Percentiles rank a stretch among this genome's conserved stretches.
Conservation (phyloP, 2,113 vertebrate genomes). For the Hippopotamus amphibius region DNA sequence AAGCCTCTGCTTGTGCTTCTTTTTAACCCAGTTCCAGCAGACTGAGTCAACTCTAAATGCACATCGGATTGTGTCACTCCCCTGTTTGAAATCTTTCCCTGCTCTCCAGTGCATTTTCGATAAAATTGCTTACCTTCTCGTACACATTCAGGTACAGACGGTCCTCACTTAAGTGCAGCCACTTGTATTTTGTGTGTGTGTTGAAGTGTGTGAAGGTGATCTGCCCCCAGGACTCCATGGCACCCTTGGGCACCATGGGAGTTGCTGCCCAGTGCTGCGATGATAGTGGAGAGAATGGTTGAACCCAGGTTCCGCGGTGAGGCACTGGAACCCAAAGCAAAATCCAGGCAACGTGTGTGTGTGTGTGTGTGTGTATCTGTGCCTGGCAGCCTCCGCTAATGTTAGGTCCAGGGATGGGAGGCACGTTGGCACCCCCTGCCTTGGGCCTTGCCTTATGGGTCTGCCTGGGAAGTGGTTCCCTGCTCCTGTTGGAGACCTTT, state of each 20-base stretch:
- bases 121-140: conserved; percentile 45
- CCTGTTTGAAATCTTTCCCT: conserved; percentile 22
- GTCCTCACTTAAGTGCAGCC: conserved; percentile 50
- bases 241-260: conserved; percentile 27
- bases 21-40: not conserved
- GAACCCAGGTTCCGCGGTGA: not conserved
- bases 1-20: not conserved
- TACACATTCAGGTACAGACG: conserved; percentile 75
- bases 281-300: not conserved
- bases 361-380: not conserved
- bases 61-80: not conserved
- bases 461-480: not conserved
- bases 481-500: not conserved
- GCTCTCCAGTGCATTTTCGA: not conserved
- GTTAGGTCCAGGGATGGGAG: not conserved
- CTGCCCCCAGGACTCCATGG: conserved; percentile 61
- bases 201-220: not conserved
- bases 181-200: not conserved
- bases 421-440: not conserved
- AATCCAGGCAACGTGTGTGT: not conserved
- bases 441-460: not conserved
- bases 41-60: not conserved
- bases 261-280: not conserved
- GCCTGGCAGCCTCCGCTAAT: not conserved
- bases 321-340: not conserved